These are phyloP conservation scores for Nematopogon swammerdamellus DNA, from an alignment of 2,888 invertebrate genomes.

Conservation along the genomic window DNA sequence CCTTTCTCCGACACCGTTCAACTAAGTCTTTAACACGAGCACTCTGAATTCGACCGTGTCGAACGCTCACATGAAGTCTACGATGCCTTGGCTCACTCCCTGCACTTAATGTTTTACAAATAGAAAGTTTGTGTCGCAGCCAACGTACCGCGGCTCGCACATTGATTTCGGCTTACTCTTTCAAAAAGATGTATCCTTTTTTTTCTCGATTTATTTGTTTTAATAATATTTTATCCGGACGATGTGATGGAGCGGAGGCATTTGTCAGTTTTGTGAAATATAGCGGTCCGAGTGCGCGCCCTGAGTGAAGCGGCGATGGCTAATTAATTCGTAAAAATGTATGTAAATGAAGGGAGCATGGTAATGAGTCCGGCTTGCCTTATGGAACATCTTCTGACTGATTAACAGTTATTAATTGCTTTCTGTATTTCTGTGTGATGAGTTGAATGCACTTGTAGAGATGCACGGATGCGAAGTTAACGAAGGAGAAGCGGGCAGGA, in stretches of 20 bases:
- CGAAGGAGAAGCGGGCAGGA: too few species aligned
- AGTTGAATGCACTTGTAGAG: too few species aligned
- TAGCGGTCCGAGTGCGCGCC: constrained; percentile 24
- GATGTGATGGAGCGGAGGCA: constrained; percentile 51
- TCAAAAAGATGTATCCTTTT: constrained; percentile 41
- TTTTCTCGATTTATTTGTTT: constrained; percentile 54
- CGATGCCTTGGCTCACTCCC: too few species aligned
- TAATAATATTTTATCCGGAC: constrained; percentile 50
- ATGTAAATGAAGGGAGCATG: constrained; percentile 37
- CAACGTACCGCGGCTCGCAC: constrained; percentile 45
- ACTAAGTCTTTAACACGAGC: too few species aligned
- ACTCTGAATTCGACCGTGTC: too few species aligned
- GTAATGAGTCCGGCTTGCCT: constrained; percentile 22
- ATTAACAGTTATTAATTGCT: not conserved
- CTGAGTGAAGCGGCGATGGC: constrained; percentile 27
- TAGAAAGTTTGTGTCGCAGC: constrained; percentile 17
- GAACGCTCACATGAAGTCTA: too few species aligned
- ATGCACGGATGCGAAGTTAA: too few species aligned
- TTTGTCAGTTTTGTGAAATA: constrained; percentile 51
- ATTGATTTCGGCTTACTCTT: constrained; percentile 51
- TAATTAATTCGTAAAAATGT: constrained; percentile 44
- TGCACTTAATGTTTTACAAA: too few species aligned
- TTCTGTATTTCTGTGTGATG: not conserved
- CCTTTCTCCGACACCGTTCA: not conserved
- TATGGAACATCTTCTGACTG: not conserved